A percentile compares a stretch with the other conserved stretches of the same genome.
These are phyloP conservation scores for Himalopsyche tibetana DNA, from an alignment of 2,888 invertebrate genomes.

Conservation along the genomic window DNA sequence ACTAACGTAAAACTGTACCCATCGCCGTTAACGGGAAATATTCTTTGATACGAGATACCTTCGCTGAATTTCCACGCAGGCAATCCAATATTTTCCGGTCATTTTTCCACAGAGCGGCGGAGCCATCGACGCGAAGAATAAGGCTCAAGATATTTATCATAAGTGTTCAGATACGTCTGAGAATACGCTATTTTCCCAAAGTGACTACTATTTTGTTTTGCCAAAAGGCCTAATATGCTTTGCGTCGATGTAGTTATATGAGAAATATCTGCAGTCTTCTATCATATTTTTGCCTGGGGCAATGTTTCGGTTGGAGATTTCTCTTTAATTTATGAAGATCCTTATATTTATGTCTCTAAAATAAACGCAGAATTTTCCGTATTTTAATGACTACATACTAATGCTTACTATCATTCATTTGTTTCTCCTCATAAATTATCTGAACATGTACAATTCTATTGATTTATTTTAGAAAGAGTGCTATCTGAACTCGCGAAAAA, in stretches of 20 bases:
- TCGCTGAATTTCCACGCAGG: slow-evolving; percentile 10
- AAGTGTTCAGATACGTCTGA: slow-evolving; percentile 21
- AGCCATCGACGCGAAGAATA: slow-evolving; percentile 31
- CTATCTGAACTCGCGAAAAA: too few relatives aligned
- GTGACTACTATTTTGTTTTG: background rate
- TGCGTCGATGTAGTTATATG: background rate
- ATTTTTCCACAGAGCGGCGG: slow-evolving; percentile 26
- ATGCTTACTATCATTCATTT: background rate
- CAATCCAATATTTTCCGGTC: slow-evolving; percentile 34
- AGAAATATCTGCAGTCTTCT: slow-evolving; percentile 24
- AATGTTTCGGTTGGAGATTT: slow-evolving; percentile 20
- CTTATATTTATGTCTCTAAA: background rate
- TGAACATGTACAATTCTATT: too few relatives aligned
- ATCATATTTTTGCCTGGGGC: slow-evolving; percentile 12
- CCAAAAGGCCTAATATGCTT: background rate
- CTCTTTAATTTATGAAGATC: slow-evolving; percentile 19
- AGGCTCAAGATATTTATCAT: slow-evolving; percentile 17
- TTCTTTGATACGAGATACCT: slow-evolving; percentile 30
- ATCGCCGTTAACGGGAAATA: slow-evolving; percentile 14
- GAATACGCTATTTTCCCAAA: background rate
- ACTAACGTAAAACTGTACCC: slow-evolving; percentile 25
- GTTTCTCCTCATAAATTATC: too few relatives aligned
- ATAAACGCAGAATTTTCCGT: background rate
- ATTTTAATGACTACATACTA: background rate
- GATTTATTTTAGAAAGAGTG: too few relatives aligned